Evolutionary conservation across 2,888 invertebrate genomes (phyloP).

Genomic region (Euspilapteryx auroguttella): DNA sequence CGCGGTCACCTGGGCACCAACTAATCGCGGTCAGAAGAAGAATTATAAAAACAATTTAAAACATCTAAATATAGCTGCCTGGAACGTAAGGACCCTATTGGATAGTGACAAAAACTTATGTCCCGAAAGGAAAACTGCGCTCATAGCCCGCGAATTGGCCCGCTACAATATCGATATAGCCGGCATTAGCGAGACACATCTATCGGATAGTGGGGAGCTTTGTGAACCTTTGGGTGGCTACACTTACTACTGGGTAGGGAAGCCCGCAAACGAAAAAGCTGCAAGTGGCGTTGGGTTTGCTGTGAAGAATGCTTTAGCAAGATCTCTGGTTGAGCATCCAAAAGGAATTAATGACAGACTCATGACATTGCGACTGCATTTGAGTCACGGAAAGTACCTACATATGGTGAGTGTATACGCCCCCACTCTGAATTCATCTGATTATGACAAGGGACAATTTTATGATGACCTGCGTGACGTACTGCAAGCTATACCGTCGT

Average conservation of each 20-base stretch:
- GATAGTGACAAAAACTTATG: slow-evolving; percentile 7
- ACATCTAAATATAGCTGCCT: slow-evolving; percentile 1
- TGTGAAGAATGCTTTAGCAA: neutral
- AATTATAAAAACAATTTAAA: neutral
- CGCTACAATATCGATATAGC: slow-evolving; percentile 5
- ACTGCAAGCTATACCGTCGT: neutral
- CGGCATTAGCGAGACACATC: slow-evolving; percentile 4
- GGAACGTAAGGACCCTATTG: slow-evolving; percentile 7
- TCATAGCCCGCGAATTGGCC: slow-evolving; percentile 5
- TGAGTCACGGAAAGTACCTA: neutral
- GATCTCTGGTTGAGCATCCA: neutral
- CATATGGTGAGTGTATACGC: slow-evolving; percentile 1
- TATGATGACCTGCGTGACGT: neutral
- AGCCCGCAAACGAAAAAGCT: neutral
- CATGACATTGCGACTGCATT: neutral
- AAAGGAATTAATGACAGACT: neutral
- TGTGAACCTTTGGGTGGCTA: neutral
- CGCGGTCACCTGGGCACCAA: too few relatives aligned
- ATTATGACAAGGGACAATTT: neutral
- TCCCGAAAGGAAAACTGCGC: slow-evolving; percentile 7
- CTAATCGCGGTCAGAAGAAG: slow-evolving; percentile 7
- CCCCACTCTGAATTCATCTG: neutral
- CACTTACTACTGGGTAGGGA: slow-evolving; percentile 1
- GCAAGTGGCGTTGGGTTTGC: slow-evolving; percentile 2
- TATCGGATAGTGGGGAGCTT: slow-evolving; percentile 6